phyloP scores from a whole-genome alignment of 2,113 vertebrate genomes.

The Atherinomorus stipes region DNA sequence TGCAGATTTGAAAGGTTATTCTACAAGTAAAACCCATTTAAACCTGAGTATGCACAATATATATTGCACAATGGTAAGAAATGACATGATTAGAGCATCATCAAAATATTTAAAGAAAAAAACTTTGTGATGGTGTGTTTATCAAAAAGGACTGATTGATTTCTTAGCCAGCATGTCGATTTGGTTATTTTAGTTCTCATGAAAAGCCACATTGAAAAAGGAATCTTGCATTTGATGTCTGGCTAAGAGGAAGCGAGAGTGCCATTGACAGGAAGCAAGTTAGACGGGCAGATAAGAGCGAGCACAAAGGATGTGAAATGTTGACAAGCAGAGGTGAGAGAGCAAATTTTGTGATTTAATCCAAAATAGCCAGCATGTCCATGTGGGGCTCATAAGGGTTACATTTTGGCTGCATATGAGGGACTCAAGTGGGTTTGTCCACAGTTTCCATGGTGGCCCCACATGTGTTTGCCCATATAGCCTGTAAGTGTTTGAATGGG shows the following conservation, averaged over 20 bases:
- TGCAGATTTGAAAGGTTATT: background rate
- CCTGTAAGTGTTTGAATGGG: no score
- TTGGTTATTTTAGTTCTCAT: background rate
- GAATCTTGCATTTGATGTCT: background rate
- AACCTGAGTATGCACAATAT: no score
- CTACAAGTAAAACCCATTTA: no score
- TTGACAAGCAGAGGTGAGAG: background rate
- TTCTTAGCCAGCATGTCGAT: no score
- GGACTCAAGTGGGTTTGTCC: no score
- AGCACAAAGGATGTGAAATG: background rate
- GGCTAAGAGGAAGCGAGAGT: background rate
- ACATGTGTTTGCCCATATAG: no score
- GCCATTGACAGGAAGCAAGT: slow-evolving; percentile 13
- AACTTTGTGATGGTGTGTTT: background rate
- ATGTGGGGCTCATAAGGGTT: no score
- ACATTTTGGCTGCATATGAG: no score
- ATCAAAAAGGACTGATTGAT: background rate
- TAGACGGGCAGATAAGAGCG: background rate
- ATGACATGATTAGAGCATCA: background rate
- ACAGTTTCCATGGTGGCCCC: no score
- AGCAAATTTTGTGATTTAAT: background rate
- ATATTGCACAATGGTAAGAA: background rate
- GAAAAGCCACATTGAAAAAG: background rate
- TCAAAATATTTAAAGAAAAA: background rate
- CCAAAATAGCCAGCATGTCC: no score